These are phyloP conservation scores for Chelonia mydas DNA, from an alignment of 2,797 vertebrate genomes.

Conservation along the genomic window DNA sequence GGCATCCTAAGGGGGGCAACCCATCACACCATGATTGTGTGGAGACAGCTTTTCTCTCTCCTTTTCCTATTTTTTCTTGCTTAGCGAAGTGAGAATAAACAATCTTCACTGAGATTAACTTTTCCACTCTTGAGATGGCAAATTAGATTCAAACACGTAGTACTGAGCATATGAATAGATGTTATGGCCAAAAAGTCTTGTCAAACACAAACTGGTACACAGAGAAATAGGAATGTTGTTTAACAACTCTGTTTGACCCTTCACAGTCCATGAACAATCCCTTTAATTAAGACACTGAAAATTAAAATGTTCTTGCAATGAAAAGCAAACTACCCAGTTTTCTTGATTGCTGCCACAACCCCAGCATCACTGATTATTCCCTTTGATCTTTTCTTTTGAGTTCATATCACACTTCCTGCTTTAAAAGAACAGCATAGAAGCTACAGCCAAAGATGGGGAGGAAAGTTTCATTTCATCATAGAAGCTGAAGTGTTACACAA, in stretches of 20 bases:
- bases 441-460: neutral
- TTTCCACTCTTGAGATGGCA: conserved; percentile 34
- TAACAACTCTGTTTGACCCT: neutral
- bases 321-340: neutral
- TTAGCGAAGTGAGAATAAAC: conserved; percentile 5
- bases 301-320: neutral
- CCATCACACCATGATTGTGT: neutral
- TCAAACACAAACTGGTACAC: neutral
- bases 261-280: neutral
- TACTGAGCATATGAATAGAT: conserved; percentile 19
- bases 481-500: conserved; percentile 6
- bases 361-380: neutral
- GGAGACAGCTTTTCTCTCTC: neutral
- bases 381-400: conserved; percentile 3
- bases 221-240: fast-evolving
- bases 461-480: neutral
- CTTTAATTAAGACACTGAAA: neutral
- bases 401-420: too few relatives aligned
- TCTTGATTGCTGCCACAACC: neutral
- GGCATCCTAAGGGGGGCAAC: too few relatives aligned
- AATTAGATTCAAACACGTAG: neutral
- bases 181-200: neutral
- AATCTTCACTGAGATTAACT: conserved; percentile 10
- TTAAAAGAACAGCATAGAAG: neutral
- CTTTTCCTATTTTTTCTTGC: neutral